A percentile compares a stretch with the other conserved stretches of the same genome.
Conservation (phyloP, 2,113 vertebrate species). For the Centropristis striata region DNA sequence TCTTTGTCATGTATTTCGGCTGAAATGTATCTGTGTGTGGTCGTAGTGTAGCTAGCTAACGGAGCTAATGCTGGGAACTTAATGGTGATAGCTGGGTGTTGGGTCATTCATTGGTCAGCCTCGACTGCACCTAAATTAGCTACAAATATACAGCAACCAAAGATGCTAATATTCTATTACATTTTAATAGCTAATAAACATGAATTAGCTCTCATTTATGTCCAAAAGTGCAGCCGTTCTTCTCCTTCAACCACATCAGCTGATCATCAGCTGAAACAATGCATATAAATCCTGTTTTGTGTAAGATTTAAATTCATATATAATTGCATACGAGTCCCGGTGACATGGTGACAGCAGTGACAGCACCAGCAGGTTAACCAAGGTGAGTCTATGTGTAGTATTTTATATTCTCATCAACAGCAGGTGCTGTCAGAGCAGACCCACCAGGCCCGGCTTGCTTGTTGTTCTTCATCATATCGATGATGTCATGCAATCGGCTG, state of each 20-base stretch:
- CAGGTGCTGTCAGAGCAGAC: slow-evolving; percentile 27
- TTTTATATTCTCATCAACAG: neutral
- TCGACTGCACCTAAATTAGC: neutral
- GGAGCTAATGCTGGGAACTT: neutral
- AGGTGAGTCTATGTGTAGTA: slow-evolving; percentile 1
- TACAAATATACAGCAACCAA: neutral
- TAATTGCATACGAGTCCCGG: too few relatives aligned
- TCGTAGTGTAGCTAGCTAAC: slow-evolving; percentile 32
- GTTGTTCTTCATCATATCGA: slow-evolving; percentile 31
- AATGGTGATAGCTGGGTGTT: slow-evolving; percentile 12
- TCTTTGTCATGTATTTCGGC: neutral
- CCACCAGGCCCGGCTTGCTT: slow-evolving; percentile 24
- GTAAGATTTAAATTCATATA: neutral
- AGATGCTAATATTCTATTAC: neutral
- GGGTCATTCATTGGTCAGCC: slow-evolving; percentile 11
- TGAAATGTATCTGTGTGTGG: neutral
- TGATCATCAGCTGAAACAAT: neutral
- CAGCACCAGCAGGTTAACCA: neutral
- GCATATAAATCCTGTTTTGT: neutral
- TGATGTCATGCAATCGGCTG: slow-evolving; percentile 66
- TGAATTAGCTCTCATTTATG: neutral
- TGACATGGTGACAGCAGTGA: neutral
- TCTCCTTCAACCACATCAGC: neutral
- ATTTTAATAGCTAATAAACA: neutral
- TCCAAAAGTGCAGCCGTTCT: neutral